Conservation (phyloP, 2,113 vertebrate genomes). For the Microtus richardsoni region DNA sequence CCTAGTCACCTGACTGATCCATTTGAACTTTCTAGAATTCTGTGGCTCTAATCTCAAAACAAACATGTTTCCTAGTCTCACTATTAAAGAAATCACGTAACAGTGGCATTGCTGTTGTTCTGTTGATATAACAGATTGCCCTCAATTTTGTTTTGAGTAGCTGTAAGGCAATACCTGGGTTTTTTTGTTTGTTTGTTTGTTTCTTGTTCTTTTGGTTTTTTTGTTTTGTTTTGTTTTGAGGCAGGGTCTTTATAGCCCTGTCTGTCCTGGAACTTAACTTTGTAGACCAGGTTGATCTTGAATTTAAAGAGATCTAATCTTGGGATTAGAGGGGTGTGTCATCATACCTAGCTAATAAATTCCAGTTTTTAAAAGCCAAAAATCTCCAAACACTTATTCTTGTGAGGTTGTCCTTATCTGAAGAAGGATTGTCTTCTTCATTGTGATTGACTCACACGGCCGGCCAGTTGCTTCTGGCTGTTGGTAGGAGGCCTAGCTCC, state of each 20-base stretch:
- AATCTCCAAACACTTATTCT: background rate
- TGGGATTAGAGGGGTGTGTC: background rate
- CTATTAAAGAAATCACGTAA: constrained; percentile 19
- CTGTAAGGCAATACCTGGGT: background rate
- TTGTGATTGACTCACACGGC: background rate
- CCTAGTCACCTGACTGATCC: background rate
- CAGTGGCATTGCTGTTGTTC: background rate
- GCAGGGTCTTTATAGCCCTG: background rate
- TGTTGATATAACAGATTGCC: background rate
- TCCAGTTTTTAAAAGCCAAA: background rate
- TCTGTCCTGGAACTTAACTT: background rate
- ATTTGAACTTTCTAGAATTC: constrained; percentile 19
- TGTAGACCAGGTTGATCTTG: background rate
- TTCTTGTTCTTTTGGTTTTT: background rate
- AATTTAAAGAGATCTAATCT: background rate
- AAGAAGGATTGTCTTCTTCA: background rate
- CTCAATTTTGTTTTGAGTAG: background rate
- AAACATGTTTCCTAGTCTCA: constrained; percentile 12
- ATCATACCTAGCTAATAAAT: background rate
- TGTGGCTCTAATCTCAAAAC: constrained; percentile 22
- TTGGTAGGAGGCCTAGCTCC: background rate
- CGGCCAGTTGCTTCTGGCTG: background rate
- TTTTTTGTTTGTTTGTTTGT: background rate
- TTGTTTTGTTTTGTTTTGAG: background rate
- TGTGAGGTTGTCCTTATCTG: background rate